Percentiles rank a stretch among this genome's conserved stretches.
Conservation (phyloP, 2,888 invertebrate genomes). For the Opisthograptis luteolata region DNA sequence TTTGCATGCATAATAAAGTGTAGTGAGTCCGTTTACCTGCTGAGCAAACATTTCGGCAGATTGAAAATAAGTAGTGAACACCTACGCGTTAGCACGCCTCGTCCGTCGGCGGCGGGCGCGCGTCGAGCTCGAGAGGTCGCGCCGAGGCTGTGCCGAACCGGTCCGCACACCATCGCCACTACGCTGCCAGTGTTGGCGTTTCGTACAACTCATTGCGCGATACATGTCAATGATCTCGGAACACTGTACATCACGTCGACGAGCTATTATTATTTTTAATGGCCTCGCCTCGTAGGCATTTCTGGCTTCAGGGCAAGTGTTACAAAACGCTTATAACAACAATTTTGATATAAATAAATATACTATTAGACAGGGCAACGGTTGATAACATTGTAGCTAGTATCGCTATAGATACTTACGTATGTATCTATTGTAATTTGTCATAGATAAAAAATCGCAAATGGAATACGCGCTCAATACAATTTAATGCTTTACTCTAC, state of each 20-base stretch:
- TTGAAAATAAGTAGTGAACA: slow-evolving; percentile 28
- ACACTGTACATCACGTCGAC: slow-evolving; percentile 37
- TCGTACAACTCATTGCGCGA: slow-evolving; percentile 50
- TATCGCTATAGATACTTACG: slow-evolving; percentile 3
- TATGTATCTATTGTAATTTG: no score
- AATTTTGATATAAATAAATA: slow-evolving; percentile 10
- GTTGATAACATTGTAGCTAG: slow-evolving; percentile 17
- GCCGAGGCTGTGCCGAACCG: slow-evolving; percentile 43
- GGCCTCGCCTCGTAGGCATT: slow-evolving; percentile 28
- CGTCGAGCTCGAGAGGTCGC: slow-evolving; percentile 22
- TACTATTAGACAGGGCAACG: slow-evolving; percentile 13
- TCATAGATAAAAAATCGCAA: slow-evolving; percentile 14
- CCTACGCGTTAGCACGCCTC: slow-evolving; percentile 26
- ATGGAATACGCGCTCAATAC: slow-evolving; percentile 14
- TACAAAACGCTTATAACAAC: slow-evolving; percentile 15
- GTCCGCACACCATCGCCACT: slow-evolving; percentile 48
- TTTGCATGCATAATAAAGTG: slow-evolving; percentile 10
- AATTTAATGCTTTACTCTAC: slow-evolving; percentile 17
- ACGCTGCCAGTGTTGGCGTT: slow-evolving; percentile 47
- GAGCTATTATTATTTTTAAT: slow-evolving; percentile 38
- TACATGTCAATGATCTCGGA: slow-evolving; percentile 56
- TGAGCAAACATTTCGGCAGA: slow-evolving; percentile 12
- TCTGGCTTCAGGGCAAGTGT: slow-evolving; percentile 21
- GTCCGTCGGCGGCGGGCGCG: slow-evolving; percentile 22
- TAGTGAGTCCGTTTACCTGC: slow-evolving; percentile 7